Percentiles rank a stretch among this genome's conserved stretches.
phyloP scores from a whole-genome alignment of 2,113 vertebrate species.

The Excalfactoria chinensis region DNA sequence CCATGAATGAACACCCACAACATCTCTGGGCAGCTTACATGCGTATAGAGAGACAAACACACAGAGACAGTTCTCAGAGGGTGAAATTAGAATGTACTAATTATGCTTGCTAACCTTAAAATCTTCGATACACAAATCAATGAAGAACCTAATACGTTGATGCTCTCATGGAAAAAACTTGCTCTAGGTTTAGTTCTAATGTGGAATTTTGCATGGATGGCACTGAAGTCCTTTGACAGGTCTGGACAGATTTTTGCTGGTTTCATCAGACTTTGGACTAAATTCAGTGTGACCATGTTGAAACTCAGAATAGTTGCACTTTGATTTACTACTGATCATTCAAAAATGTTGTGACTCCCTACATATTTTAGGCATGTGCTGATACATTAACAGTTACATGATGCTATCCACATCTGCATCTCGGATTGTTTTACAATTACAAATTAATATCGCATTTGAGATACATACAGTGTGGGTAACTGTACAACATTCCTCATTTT shows the following conservation, averaged over 20 bases:
- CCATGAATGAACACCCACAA: no score
- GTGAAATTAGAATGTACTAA: neutral
- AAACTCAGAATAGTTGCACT: neutral
- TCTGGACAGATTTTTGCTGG: neutral
- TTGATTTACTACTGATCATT: neutral
- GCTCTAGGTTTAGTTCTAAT: neutral
- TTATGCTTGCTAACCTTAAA: neutral
- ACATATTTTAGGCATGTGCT: fast-evolving
- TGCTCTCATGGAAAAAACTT: neutral
- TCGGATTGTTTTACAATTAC: neutral
- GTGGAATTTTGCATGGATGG: neutral
- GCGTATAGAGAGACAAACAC: neutral
- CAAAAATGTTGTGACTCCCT: neutral
- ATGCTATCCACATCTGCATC: neutral
- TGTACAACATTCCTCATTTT: neutral
- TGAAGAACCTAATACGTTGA: neutral
- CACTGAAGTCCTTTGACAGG: neutral
- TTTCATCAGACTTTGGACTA: neutral
- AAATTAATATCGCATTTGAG: neutral
- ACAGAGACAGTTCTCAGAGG: neutral
- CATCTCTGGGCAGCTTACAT: neutral
- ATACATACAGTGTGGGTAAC: neutral
- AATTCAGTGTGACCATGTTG: neutral
- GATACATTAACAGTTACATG: neutral
- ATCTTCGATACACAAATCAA: neutral